Percentiles rank a stretch among this genome's conserved stretches.
Conservation (phyloP, 2,888 invertebrate genomes). For the Drosophila crucigera region DNA sequence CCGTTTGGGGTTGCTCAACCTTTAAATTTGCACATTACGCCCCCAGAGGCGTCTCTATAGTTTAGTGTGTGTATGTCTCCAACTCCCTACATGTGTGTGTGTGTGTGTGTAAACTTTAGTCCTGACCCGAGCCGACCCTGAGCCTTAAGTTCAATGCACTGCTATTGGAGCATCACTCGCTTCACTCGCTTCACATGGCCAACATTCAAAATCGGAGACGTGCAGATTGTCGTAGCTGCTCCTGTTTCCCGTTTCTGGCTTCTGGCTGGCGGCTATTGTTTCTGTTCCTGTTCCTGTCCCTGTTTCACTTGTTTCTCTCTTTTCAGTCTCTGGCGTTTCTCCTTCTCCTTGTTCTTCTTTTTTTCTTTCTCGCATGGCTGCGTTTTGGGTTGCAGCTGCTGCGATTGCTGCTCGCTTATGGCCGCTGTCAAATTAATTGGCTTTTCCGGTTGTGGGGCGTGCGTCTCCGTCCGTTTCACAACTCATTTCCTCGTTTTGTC, state of each 20-base stretch:
- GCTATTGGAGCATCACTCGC: conserved; percentile 42
- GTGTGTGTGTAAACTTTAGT: conserved; percentile 7
- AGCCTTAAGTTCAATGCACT: conserved; percentile 48
- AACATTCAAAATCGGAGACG: conserved; percentile 34
- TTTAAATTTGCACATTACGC: conserved; percentile 52
- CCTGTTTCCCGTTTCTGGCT: not conserved
- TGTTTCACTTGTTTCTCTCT: conserved; percentile 34
- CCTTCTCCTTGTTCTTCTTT: not conserved
- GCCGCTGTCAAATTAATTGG: conserved; percentile 74
- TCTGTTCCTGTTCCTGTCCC: conserved; percentile 28
- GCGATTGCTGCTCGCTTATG: conserved; percentile 54
- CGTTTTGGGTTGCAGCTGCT: conserved; percentile 47
- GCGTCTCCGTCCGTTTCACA: conserved; percentile 51
- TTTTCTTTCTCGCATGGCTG: conserved; percentile 56
- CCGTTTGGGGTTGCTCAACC: conserved; percentile 45
- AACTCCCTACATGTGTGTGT: conserved; percentile 5
- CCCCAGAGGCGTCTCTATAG: conserved; percentile 36
- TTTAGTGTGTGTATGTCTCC: conserved; percentile 8
- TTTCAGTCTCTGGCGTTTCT: not conserved
- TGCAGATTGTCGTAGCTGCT: conserved; percentile 12
- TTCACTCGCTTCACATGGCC: conserved; percentile 34
- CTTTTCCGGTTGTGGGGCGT: conserved; percentile 61
- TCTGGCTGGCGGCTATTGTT: not conserved
- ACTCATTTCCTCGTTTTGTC: conserved; percentile 58
- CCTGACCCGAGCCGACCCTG: conserved; percentile 24